Conservation (phyloP, 2,113 vertebrate species). For the Merops nubicus region DNA sequence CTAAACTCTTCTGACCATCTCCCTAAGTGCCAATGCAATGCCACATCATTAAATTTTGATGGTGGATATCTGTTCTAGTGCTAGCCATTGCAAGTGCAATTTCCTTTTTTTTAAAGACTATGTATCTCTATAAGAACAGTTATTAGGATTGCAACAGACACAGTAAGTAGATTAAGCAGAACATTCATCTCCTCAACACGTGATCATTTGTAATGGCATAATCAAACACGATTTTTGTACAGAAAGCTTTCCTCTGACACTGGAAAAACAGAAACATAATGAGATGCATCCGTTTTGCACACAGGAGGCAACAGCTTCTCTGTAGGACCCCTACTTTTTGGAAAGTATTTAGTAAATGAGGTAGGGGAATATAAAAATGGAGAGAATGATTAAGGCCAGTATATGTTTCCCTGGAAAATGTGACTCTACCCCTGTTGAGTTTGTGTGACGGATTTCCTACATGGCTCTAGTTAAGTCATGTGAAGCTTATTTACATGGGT, state of each 20-base stretch:
- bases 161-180: not conserved
- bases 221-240: not conserved
- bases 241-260: not conserved
- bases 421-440: not conserved
- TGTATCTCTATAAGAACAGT: not conserved
- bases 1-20: not conserved
- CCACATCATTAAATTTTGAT: not conserved
- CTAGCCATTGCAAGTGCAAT: not conserved
- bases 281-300: not conserved
- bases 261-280: not conserved
- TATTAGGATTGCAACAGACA: not conserved
- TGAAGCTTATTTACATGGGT: not conserved
- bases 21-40: not conserved
- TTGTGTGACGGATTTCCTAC: not conserved
- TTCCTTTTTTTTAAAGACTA: not conserved
- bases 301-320: not conserved
- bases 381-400: not conserved
- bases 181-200: not conserved
- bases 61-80: not conserved
- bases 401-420: conserved; percentile 15
- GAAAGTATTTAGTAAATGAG: not conserved
- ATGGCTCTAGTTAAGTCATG: not conserved
- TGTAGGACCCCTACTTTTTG: not conserved
- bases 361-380: not conserved
- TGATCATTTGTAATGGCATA: not conserved